A percentile compares a stretch with the other conserved stretches of the same genome.
These are phyloP conservation scores for Paraescarpia echinospica DNA, from an alignment of 1,140 invertebrate genomes.

Conservation along the genomic window DNA sequence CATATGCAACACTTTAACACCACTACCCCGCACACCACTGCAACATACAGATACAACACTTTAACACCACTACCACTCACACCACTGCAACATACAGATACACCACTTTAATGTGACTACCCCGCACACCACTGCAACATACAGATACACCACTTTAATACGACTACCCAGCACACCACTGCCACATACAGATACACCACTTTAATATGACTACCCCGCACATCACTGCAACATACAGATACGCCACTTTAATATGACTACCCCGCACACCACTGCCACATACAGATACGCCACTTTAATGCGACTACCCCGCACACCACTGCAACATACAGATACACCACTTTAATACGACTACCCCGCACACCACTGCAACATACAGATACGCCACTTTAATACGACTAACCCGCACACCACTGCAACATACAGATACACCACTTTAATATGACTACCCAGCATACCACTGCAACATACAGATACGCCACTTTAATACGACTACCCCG, in stretches of 20 bases:
- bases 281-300: too few species aligned
- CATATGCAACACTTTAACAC: too few species aligned
- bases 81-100: constrained; percentile 68
- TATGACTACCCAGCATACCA: constrained; percentile 95
- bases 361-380: constrained; percentile 71
- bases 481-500: too few species aligned
- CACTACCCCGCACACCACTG: constrained; percentile 94
- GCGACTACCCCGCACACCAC: constrained; percentile 95
- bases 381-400: too few species aligned
- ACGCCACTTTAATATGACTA: too few species aligned
- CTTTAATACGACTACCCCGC: too few species aligned
- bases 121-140: constrained; percentile 82
- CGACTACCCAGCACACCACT: constrained; percentile 96
- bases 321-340: constrained; percentile 54
- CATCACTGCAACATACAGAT: constrained; percentile 68
- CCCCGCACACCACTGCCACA: constrained; percentile 85
- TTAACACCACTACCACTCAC: too few species aligned
- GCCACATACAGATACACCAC: constrained; percentile 34
- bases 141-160: too few species aligned
- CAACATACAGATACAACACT: constrained; percentile 32
- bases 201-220: too few species aligned
- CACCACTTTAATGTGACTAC: too few species aligned
- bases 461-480: constrained; percentile 61
- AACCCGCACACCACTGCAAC: constrained; percentile 85
- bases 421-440: background rate